Base-by-base conservation (phyloP, 2,113 vertebrate species). In the Butorides virescens region DNA sequence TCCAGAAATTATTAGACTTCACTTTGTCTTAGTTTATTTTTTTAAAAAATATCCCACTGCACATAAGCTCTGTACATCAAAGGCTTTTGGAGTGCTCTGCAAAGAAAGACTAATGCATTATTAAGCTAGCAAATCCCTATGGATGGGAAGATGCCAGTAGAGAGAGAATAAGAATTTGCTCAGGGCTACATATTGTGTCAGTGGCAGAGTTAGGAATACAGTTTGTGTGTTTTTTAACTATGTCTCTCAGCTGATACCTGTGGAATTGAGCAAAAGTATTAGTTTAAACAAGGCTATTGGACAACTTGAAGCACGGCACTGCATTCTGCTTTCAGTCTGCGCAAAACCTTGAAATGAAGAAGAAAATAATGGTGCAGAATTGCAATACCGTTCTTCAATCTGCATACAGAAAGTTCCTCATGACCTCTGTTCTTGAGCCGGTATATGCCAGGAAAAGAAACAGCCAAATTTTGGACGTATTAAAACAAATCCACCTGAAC, bases 31-130 rank as follows among this genome's bases (percentile, higher is more conserved):
- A 66, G 25, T 85, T 79, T 49, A n/a, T 68, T 47, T 85, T 55
- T 53, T 29, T 29, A 1, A 15, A 7, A 62, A 75, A 62, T n/a
- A 93, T 25, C 44, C 65, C 81, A 81, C 44, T 67, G 42, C 47
- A 81, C 10, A 15, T 89, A 87, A 92, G 52, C 88, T 67, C 4
- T 36, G 65, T 36, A 71, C 44, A 78, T 87, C 61, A 94, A 84
- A 87, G 80, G 63, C 63, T 83, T 86, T 71, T 49, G 75, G 65
- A 89, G 26, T 74, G 73, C 72, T 84, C 74, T 84, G 73, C 55
- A 63, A 88, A 92, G 82, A 70, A 88, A 92, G 82, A 70, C 72
- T 95, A 88, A 90, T 91, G 75, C 83, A 89, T 93, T 94, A 88
- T 84, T 85, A 92, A 95, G 86, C 61, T 49, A 47, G 42, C 32